phyloP scores from a whole-genome alignment of 1,140 invertebrate species.

The Tetramorium parvispinum region DNA sequence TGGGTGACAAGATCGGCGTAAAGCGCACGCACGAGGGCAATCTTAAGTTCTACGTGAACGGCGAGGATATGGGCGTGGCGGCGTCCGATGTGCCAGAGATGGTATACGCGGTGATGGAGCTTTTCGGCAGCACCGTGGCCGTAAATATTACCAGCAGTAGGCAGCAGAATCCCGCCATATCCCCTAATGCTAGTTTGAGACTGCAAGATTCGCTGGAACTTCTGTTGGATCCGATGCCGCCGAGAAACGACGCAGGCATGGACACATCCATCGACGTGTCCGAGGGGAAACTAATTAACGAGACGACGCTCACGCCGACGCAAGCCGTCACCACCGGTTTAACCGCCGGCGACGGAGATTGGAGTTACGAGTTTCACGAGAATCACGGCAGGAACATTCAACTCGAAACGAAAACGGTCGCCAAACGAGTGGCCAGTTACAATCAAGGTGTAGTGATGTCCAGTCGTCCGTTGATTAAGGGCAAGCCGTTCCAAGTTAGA shows the following conservation, averaged over 20 bases:
- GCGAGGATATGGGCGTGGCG: slow-evolving; percentile 94
- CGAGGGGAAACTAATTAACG: slow-evolving; percentile 82
- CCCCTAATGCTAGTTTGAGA: slow-evolving; percentile 87
- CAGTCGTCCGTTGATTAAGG: slow-evolving; percentile 87
- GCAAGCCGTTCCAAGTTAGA: slow-evolving; percentile 89
- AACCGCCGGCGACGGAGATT: slow-evolving; percentile 76
- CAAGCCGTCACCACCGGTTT: slow-evolving; percentile 73
- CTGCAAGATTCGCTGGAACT: slow-evolving; percentile 89
- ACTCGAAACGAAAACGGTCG: slow-evolving; percentile 87
- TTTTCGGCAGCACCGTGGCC: slow-evolving; percentile 89
- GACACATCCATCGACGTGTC: slow-evolving; percentile 83
- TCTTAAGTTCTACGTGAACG: slow-evolving; percentile 90
- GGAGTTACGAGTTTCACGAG: slow-evolving; percentile 88
- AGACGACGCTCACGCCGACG: slow-evolving; percentile 80
- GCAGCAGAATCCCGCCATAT: slow-evolving; percentile 83
- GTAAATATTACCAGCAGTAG: slow-evolving; percentile 88
- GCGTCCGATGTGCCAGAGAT: slow-evolving; percentile 92
- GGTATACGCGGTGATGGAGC: slow-evolving; percentile 91
- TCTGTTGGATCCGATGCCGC: slow-evolving; percentile 87
- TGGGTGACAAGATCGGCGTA: slow-evolving; percentile 90
- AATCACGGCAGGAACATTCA: slow-evolving; percentile 92
- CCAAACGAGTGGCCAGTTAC: slow-evolving; percentile 90
- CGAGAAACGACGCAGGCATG: slow-evolving; percentile 82
- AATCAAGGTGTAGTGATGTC: slow-evolving; percentile 91
- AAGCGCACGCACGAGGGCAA: slow-evolving; percentile 88